Conservation (phyloP, 2,797 vertebrate species). For the Aselliscus stoliczkanus region DNA sequence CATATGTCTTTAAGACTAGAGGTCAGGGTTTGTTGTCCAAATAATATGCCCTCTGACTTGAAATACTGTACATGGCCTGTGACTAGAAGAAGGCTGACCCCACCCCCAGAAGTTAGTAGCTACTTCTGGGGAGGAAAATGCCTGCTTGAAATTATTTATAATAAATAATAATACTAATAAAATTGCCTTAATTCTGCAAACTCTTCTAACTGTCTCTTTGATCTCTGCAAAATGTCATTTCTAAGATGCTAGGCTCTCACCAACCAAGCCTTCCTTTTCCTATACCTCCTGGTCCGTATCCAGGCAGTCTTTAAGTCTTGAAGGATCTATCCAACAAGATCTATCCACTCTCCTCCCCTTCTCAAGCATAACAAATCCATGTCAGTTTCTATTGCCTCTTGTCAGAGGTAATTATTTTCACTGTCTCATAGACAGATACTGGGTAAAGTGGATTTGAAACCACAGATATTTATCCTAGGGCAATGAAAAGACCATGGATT, state of each 20-base stretch:
- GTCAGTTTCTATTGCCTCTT: background rate
- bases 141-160: background rate
- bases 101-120: background rate
- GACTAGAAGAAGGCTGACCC: background rate
- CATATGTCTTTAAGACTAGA: background rate
- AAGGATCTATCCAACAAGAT: background rate
- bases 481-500: background rate
- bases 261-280: background rate
- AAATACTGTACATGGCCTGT: background rate
- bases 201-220: background rate
- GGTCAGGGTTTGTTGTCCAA: background rate
- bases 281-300: rapidly evolving
- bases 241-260: background rate
- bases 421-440: background rate
- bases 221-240: background rate
- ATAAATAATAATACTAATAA: background rate
- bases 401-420: background rate
- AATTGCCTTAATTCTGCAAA: background rate
- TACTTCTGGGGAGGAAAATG: background rate
- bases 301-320: background rate
- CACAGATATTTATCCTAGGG: background rate
- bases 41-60: background rate
- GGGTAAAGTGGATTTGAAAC: background rate
- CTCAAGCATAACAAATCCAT: background rate
- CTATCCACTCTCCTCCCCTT: background rate